Conservation (phyloP, 2,113 vertebrate genomes). For the Coturnix japonica region DNA sequence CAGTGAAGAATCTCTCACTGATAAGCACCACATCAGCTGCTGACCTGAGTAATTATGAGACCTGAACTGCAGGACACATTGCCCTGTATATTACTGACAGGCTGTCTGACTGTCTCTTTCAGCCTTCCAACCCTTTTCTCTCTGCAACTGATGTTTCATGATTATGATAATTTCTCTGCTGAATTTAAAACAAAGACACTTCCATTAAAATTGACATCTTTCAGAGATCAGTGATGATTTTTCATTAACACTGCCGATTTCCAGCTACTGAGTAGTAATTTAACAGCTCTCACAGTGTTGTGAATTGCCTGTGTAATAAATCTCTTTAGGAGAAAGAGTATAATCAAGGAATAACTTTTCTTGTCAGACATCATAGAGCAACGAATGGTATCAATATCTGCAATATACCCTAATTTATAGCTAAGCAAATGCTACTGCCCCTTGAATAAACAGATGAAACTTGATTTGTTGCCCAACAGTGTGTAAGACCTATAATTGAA, state of each 20-base stretch:
- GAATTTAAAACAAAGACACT: background rate
- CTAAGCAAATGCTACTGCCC: constrained; percentile 71
- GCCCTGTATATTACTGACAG: background rate
- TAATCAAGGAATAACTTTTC: constrained; percentile 17
- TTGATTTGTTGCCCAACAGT: constrained; percentile 57
- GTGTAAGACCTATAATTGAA: constrained; percentile 77
- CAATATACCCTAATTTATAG: constrained; percentile 51
- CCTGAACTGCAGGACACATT: accelerated
- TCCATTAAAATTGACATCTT: background rate
- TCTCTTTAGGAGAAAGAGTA: constrained; percentile 35
- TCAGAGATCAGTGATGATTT: background rate
- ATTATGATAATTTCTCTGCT: background rate
- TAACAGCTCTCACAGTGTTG: background rate
- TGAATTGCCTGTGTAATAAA: constrained; percentile 32
- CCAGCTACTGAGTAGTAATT: background rate
- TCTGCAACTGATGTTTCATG: background rate
- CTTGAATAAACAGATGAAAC: constrained; percentile 67
- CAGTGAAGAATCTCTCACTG: background rate
- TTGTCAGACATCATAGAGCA: constrained; percentile 22
- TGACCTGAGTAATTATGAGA: background rate
- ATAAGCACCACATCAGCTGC: background rate
- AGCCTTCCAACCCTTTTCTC: background rate
- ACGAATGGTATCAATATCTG: constrained; percentile 2
- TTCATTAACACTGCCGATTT: background rate
- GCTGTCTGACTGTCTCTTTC: background rate